Conservation (phyloP, 2,797 vertebrate species). For the Platyrinchus mystaceus region DNA sequence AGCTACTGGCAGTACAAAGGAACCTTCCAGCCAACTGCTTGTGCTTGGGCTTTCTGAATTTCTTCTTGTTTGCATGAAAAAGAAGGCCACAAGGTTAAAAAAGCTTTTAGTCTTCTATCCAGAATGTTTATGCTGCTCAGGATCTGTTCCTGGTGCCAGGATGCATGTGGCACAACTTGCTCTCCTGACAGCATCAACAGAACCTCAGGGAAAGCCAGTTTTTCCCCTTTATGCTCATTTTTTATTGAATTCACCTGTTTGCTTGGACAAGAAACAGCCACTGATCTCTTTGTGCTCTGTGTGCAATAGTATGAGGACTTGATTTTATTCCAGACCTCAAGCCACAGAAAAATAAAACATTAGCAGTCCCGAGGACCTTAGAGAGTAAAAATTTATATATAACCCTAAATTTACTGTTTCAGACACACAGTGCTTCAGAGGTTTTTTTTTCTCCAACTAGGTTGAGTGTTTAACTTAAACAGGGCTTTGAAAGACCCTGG, state of each 20-base stretch:
- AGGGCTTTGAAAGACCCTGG: conserved; percentile 3
- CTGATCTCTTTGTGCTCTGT: background rate
- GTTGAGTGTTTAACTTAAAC: background rate
- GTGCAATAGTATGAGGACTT: background rate
- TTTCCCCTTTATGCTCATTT: background rate
- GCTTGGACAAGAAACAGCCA: background rate
- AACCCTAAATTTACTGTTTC: background rate
- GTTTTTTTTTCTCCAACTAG: background rate
- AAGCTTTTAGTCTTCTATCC: accelerated
- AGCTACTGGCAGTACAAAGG: background rate
- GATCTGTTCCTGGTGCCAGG: accelerated
- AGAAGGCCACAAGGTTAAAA: background rate
- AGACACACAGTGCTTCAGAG: background rate
- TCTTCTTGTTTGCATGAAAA: background rate
- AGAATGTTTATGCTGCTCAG: background rate
- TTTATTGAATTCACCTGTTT: background rate
- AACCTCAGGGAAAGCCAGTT: background rate
- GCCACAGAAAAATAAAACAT: background rate
- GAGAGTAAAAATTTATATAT: background rate
- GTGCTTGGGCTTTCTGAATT: background rate
- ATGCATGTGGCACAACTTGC: accelerated
- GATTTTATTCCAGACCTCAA: background rate
- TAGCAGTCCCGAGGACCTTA: background rate
- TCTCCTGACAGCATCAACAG: background rate
- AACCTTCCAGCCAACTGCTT: background rate